phyloP scores from a whole-genome alignment of 1,140 invertebrate genomes.

The Drosophila micromelanica region DNA sequence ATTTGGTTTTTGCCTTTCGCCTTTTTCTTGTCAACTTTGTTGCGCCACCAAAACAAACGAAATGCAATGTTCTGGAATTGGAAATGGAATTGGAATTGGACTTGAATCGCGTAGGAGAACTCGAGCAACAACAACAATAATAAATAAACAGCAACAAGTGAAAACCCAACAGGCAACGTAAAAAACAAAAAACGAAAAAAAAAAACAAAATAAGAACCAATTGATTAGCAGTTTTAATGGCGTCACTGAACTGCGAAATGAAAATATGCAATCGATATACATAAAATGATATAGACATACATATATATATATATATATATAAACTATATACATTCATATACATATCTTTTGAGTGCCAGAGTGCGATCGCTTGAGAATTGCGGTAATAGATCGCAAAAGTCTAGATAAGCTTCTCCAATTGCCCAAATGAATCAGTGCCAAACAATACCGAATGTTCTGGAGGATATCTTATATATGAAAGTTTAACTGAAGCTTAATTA shows the following conservation, averaged over 20 bases:
- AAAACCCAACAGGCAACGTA: conserved; percentile 14
- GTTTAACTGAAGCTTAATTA: too few species aligned
- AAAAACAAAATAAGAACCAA: conserved; percentile 33
- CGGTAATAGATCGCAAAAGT: neutral
- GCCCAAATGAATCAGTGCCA: too few species aligned
- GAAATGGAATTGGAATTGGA: neutral
- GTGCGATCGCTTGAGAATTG: conserved; percentile 5
- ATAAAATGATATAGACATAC: neutral
- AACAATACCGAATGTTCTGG: too few species aligned
- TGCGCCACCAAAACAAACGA: conserved; percentile 38
- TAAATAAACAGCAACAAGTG: conserved; percentile 8
- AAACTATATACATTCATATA: neutral
- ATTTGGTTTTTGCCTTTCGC: neutral
- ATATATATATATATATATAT: too few species aligned
- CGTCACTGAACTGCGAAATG: conserved; percentile 63
- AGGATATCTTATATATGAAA: too few species aligned
- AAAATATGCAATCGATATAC: conserved; percentile 39
- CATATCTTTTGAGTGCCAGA: conserved; percentile 4
- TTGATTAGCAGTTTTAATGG: conserved; percentile 67
- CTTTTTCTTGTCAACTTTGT: conserved; percentile 29
- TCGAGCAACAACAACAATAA: conserved; percentile 1
- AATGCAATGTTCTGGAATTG: conserved; percentile 1
- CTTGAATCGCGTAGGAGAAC: conserved; percentile 20
- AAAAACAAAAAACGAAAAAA: too few species aligned
- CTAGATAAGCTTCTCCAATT: too few species aligned